A percentile compares a stretch with the other conserved stretches of the same genome.
phyloP scores from a whole-genome alignment of 2,888 invertebrate genomes.

The Lydus trimaculatus region DNA sequence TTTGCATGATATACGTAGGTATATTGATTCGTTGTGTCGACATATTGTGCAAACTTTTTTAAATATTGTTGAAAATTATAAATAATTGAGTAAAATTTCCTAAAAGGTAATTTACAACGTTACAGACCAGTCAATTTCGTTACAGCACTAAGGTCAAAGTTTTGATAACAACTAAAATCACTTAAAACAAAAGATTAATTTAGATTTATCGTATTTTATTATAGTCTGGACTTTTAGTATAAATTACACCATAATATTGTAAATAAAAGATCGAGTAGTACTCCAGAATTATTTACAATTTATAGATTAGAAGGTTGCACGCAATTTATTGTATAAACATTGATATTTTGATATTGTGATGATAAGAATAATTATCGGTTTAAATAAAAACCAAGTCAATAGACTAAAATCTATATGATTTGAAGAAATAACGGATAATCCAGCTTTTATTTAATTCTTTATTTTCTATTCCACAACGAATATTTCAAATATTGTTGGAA shows the following conservation, averaged over 20 bases:
- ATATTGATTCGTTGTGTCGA: constrained; percentile 23
- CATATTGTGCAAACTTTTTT: constrained; percentile 17
- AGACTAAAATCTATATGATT: neutral
- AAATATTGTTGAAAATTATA: neutral
- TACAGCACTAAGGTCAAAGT: neutral
- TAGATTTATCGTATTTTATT: no score
- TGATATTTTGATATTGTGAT: neutral
- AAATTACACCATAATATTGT: neutral
- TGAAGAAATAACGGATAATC: constrained; percentile 15
- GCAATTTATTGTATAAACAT: neutral
- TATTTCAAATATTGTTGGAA: neutral
- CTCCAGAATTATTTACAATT: neutral
- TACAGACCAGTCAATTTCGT: neutral
- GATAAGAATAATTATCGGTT: neutral
- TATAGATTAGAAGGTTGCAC: neutral
- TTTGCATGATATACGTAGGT: constrained; percentile 27
- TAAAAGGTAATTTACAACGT: neutral
- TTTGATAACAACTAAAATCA: neutral
- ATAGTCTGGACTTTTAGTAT: neutral
- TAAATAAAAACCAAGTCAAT: neutral
- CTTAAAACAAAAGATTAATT: neutral
- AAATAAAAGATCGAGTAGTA: neutral
- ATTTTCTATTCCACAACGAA: constrained; percentile 8
- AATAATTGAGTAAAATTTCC: neutral
- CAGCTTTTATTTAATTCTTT: constrained; percentile 10